A percentile compares a stretch with the other conserved stretches of the same genome.
phyloP scores from a whole-genome alignment of 2,888 invertebrate genomes.

The Lithophane ornitopus region DNA sequence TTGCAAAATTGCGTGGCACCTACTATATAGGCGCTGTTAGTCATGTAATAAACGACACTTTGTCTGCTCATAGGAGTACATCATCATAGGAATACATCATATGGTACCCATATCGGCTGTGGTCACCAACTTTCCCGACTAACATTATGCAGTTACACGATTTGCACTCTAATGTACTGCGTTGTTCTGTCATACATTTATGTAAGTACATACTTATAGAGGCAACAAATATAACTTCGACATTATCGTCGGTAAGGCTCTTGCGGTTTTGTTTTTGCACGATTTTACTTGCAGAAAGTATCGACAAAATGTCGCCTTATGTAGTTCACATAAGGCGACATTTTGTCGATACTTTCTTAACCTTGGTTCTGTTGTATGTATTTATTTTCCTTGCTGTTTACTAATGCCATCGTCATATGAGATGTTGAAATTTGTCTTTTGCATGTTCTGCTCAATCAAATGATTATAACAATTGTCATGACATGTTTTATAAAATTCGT shows the following conservation, averaged over 20 bases:
- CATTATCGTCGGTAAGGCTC: constrained; percentile 17
- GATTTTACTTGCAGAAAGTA: constrained; percentile 39
- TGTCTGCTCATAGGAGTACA: no score
- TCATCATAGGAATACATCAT: no score
- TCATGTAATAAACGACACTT: no score
- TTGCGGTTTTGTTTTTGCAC: constrained; percentile 29
- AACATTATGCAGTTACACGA: constrained; percentile 66
- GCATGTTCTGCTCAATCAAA: constrained; percentile 3
- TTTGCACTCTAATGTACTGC: constrained; percentile 46
- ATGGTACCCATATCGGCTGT: constrained; percentile 64
- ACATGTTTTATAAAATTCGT: not conserved
- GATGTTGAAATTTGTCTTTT: constrained; percentile 2
- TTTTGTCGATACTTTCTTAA: no score
- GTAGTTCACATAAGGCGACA: no score
- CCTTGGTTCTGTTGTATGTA: constrained; percentile 21
- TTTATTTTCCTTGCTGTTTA: constrained; percentile 24
- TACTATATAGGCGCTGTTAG: not conserved
- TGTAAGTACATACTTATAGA: constrained; percentile 22
- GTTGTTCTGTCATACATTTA: constrained; percentile 24
- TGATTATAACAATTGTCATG: not conserved
- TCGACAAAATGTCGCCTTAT: constrained; percentile 28
- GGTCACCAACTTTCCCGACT: constrained; percentile 67
- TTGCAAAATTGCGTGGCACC: constrained; percentile 10
- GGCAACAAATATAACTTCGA: constrained; percentile 23
- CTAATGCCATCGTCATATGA: constrained; percentile 14